Conservation (phyloP, 1,140 invertebrate genomes). For the Phenacoccus solenopsis region DNA sequence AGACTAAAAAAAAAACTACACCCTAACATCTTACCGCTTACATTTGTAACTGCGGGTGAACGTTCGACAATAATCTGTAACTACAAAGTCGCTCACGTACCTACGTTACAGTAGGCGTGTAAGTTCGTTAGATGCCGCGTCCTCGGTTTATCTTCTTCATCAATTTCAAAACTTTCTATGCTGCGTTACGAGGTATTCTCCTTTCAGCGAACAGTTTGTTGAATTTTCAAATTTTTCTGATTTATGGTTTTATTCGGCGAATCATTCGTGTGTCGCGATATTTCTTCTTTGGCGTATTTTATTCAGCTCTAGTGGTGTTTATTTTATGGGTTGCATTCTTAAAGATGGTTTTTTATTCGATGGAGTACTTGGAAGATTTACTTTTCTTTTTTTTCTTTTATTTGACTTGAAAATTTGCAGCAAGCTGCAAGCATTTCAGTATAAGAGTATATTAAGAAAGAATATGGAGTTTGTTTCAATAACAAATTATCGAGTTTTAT, state of each 20-base stretch:
- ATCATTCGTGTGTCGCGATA: not conserved
- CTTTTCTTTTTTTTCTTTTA: too few relatives aligned
- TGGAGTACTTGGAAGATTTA: too few relatives aligned
- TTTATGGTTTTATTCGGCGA: not conserved
- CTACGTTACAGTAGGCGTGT: not conserved
- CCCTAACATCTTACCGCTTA: not conserved
- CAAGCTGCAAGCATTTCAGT: too few relatives aligned
- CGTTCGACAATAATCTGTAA: not conserved
- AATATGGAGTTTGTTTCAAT: too few relatives aligned
- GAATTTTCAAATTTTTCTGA: constrained; percentile 3
- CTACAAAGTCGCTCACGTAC: not conserved
- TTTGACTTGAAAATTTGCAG: too few relatives aligned
- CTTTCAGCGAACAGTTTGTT: not conserved
- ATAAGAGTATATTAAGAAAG: too few relatives aligned
- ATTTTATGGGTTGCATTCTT: too few relatives aligned
- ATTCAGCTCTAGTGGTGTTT: not conserved
- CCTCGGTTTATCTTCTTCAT: not conserved
- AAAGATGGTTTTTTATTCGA: too few relatives aligned
- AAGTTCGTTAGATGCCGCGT: not conserved
- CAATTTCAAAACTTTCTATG: constrained; percentile 2
- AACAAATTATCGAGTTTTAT: too few relatives aligned
- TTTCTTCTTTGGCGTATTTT: not conserved
- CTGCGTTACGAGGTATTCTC: too few relatives aligned
- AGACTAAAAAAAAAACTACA: not conserved
- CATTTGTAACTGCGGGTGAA: not conserved